A percentile compares a stretch with the other conserved stretches of the same genome.
Evolutionary conservation across 1,140 invertebrate genomes (phyloP).

Genomic region (Drosophila rhopaloa): DNA sequence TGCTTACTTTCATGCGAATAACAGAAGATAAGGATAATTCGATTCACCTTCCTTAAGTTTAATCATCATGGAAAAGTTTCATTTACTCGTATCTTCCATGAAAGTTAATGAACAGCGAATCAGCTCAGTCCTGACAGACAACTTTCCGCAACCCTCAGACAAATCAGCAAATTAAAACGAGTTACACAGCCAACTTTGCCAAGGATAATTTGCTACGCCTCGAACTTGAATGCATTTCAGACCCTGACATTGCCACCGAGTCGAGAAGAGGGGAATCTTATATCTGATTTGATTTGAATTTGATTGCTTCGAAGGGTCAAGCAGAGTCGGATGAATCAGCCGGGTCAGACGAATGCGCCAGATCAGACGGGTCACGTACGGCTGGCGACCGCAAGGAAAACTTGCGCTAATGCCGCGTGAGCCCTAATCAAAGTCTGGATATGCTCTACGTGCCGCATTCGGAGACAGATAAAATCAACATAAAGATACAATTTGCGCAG

Average conservation of each 20-base stretch:
- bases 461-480: conserved; percentile 52
- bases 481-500: conserved; percentile 51
- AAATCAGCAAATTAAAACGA: conserved; percentile 35
- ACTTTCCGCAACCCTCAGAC: conserved; percentile 9
- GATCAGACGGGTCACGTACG: conserved; percentile 50
- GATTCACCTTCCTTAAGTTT: not conserved
- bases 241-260: conserved; percentile 29
- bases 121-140: not conserved
- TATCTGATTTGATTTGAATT: conserved; percentile 63
- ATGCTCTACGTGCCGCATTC: conserved; percentile 62
- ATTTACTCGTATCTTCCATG: conserved; percentile 11
- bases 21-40: conserved; percentile 10
- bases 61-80: conserved; percentile 42
- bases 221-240: conserved; percentile 44
- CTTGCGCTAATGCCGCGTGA: conserved; percentile 45
- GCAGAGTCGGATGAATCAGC: conserved; percentile 2
- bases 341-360: not conserved
- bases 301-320: conserved; percentile 42
- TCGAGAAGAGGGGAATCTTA: not conserved
- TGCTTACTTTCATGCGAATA: not conserved
- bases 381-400: conserved; percentile 40
- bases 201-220: conserved; percentile 36
- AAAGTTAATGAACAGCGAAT: conserved; percentile 19
- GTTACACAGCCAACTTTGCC: conserved; percentile 17
- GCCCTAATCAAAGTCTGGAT: conserved; percentile 50